phyloP scores from a whole-genome alignment of 2,888 invertebrate genomes.

The Mesoligia furuncula region DNA sequence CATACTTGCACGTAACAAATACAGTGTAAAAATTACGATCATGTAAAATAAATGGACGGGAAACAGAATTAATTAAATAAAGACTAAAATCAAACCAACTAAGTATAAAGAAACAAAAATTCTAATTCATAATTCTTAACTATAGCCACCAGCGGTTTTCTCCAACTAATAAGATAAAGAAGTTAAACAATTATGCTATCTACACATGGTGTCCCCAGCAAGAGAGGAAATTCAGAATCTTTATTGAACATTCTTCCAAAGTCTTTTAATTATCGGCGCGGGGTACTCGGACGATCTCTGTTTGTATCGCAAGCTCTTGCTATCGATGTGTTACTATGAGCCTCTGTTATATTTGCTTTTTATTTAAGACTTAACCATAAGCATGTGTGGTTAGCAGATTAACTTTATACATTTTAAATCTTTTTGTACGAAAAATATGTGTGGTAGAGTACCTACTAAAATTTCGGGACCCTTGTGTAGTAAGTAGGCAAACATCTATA shows the following conservation, averaged over 20 bases:
- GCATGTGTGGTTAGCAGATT: too few species aligned
- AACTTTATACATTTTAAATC: background rate
- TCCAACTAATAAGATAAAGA: conserved; percentile 13
- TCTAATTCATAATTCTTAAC: background rate
- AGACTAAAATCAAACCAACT: background rate
- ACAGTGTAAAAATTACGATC: background rate
- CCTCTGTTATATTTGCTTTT: background rate
- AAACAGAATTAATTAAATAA: background rate
- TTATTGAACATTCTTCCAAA: conserved; percentile 59
- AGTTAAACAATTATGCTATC: conserved; percentile 11
- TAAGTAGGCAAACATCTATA: background rate
- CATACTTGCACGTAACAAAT: background rate
- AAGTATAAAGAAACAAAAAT: background rate
- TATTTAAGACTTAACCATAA: background rate
- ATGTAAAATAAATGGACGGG: too few species aligned
- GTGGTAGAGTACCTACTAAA: background rate
- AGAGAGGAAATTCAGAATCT: conserved; percentile 60
- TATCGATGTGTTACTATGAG: conserved; percentile 30
- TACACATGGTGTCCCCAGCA: conserved; percentile 9
- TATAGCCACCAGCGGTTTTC: background rate
- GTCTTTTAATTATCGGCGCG: conserved; percentile 62
- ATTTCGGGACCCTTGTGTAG: background rate
- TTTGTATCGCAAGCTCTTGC: background rate
- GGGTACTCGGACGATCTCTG: background rate
- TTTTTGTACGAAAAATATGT: background rate